Evolutionary conservation across 2,113 vertebrate genomes (phyloP).

Genomic region (Notarius lentiginosus): DNA sequence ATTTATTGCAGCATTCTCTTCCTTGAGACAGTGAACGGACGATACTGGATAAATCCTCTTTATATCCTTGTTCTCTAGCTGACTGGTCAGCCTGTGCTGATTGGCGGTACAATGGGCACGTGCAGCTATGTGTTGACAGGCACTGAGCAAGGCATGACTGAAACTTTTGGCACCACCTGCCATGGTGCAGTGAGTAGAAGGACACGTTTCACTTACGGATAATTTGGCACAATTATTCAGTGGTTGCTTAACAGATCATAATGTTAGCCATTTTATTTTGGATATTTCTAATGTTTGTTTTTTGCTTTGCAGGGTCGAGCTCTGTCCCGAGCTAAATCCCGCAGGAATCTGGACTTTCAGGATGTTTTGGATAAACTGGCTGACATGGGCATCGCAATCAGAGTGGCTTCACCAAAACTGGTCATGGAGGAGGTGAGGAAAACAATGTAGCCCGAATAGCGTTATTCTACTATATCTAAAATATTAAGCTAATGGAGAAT

Average conservation of each 20-base stretch:
- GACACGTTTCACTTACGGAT: background rate
- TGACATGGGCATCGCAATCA: conserved; percentile 93
- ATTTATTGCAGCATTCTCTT: background rate
- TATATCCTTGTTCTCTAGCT: conserved; percentile 70
- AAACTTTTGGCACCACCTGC: conserved; percentile 97
- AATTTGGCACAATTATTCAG: background rate
- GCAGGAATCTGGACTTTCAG: conserved; percentile 96
- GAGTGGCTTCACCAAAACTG: conserved; percentile 95
- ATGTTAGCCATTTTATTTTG: background rate
- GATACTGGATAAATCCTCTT: background rate
- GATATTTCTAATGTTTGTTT: background rate
- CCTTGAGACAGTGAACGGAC: background rate
- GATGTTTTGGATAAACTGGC: conserved; percentile 96
- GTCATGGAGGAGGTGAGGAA: conserved; percentile 95
- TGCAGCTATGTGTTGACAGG: conserved; percentile 97
- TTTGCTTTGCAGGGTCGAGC: conserved; percentile 83
- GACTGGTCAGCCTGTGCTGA: conserved; percentile 94
- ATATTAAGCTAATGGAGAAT: background rate
- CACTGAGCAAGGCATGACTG: conserved; percentile 95
- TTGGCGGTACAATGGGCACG: conserved; percentile 97
- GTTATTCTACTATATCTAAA: background rate
- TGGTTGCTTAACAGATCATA: background rate
- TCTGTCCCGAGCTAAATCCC: conserved; percentile 92
- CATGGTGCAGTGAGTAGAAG: conserved; percentile 88
- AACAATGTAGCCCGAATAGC: background rate